These are phyloP conservation scores for Zaprionus davidi DNA, from an alignment of 1,140 invertebrate genomes.

Conservation along the genomic window DNA sequence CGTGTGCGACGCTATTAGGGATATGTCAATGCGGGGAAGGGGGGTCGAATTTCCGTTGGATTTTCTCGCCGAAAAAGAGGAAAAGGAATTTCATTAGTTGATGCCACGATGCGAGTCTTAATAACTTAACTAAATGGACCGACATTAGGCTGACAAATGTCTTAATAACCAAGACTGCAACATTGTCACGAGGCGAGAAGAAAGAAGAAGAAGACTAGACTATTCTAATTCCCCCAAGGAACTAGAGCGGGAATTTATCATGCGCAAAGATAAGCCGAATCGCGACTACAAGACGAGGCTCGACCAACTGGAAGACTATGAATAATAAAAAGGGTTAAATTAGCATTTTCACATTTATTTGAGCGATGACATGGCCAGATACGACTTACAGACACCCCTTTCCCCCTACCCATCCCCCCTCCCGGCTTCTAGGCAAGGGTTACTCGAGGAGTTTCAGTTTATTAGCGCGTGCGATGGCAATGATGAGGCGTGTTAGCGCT, in stretches of 20 bases:
- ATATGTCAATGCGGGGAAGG: constrained; percentile 7
- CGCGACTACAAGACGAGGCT: constrained; percentile 41
- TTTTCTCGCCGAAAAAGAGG: constrained; percentile 9
- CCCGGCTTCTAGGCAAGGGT: neutral
- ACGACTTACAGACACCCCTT: constrained; percentile 34
- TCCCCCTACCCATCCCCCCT: neutral
- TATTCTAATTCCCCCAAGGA: constrained; percentile 46
- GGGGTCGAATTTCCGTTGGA: neutral
- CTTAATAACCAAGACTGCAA: constrained; percentile 64
- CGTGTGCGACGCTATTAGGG: constrained; percentile 44
- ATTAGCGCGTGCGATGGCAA: constrained; percentile 76
- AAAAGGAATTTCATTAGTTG: constrained; percentile 41
- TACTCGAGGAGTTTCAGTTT: constrained; percentile 41
- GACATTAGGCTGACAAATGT: constrained; percentile 74
- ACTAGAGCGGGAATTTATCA: constrained; percentile 55
- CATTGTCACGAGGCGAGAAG: constrained; percentile 43
- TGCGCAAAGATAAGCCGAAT: constrained; percentile 28
- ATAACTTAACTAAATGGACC: constrained; percentile 72
- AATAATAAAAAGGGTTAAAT: constrained; percentile 84
- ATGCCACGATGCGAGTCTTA: constrained; percentile 47
- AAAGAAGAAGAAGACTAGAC: constrained; percentile 4
- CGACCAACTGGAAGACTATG: constrained; percentile 80
- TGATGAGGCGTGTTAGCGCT: constrained; percentile 73
- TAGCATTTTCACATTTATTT: constrained; percentile 84
- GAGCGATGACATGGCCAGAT: constrained; percentile 74